phyloP scores from a whole-genome alignment of 2,888 invertebrate species.

The Nebria salina region DNA sequence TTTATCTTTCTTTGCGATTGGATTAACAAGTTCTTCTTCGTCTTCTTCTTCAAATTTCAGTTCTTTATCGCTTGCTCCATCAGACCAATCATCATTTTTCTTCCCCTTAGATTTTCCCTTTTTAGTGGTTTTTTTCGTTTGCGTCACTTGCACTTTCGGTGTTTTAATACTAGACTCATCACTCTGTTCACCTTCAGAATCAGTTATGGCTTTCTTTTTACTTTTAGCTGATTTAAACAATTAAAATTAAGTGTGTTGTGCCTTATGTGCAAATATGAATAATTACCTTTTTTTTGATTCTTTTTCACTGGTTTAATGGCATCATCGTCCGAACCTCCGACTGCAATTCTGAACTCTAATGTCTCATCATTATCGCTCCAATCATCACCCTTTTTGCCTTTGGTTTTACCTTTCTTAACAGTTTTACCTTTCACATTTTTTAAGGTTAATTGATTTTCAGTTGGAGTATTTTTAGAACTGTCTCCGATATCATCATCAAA shows the following conservation, averaged over 20 bases:
- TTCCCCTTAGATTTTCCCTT: constrained; percentile 62
- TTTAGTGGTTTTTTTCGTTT: constrained; percentile 53
- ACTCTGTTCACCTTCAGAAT: constrained; percentile 62
- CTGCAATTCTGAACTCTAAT: constrained; percentile 48
- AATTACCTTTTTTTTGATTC: constrained; percentile 67
- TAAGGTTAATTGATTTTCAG: constrained; percentile 63
- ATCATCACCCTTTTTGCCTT: constrained; percentile 51
- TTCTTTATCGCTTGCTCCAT: constrained; percentile 65
- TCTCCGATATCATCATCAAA: constrained; percentile 66
- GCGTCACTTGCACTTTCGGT: constrained; percentile 48
- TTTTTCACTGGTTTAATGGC: constrained; percentile 61
- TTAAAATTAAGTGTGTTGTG: too few relatives aligned
- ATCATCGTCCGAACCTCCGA: constrained; percentile 54
- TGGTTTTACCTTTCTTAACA: constrained; percentile 49
- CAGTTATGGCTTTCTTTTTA: constrained; percentile 63
- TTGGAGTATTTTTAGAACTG: constrained; percentile 56
- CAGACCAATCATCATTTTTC: constrained; percentile 65
- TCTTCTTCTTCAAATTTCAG: constrained; percentile 54
- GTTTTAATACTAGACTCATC: constrained; percentile 47
- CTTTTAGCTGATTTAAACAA: constrained; percentile 58
- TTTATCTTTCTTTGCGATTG: constrained; percentile 49
- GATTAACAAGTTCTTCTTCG: constrained; percentile 47
- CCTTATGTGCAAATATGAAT: background rate
- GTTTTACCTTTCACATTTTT: constrained; percentile 61
- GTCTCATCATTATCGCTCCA: constrained; percentile 55